Percentiles rank a stretch among this genome's conserved stretches.
These are phyloP conservation scores for Vipera ursinii DNA, from an alignment of 2,797 vertebrate species.

Conservation along the genomic window DNA sequence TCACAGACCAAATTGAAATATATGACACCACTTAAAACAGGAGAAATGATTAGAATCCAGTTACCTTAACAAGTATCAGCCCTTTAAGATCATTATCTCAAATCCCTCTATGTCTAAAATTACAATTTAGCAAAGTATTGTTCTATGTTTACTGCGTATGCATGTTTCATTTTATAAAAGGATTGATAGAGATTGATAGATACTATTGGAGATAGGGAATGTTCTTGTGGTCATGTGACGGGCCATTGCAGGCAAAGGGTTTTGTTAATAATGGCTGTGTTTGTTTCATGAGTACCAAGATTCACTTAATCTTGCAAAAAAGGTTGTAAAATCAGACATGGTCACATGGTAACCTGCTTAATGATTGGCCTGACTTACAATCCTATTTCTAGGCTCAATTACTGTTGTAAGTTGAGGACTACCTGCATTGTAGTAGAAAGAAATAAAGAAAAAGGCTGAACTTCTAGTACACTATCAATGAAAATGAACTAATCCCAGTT, in stretches of 20 bases:
- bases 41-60: not conserved
- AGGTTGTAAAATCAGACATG: not conserved
- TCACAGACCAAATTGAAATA: not conserved
- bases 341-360: not conserved
- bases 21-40: not conserved
- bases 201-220: not conserved
- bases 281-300: not conserved
- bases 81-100: not conserved
- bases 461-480: not conserved
- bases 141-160: not conserved
- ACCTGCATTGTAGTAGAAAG: not conserved
- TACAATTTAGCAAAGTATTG: not conserved
- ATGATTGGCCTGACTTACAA: not conserved
- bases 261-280: not conserved
- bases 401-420: not conserved
- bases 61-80: not conserved
- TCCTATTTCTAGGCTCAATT: not conserved
- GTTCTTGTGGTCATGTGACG: not conserved
- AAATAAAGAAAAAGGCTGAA: not conserved
- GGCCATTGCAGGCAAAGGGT: not conserved
- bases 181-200: not conserved
- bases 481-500: not conserved
- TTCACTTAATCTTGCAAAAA: not conserved
- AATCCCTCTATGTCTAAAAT: not conserved
- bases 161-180: not conserved